Evolutionary conservation across 2,797 vertebrate species (phyloP), one percentile per base, ranked within the genome.

Genomic region (Nyctalus aviator): DNA sequence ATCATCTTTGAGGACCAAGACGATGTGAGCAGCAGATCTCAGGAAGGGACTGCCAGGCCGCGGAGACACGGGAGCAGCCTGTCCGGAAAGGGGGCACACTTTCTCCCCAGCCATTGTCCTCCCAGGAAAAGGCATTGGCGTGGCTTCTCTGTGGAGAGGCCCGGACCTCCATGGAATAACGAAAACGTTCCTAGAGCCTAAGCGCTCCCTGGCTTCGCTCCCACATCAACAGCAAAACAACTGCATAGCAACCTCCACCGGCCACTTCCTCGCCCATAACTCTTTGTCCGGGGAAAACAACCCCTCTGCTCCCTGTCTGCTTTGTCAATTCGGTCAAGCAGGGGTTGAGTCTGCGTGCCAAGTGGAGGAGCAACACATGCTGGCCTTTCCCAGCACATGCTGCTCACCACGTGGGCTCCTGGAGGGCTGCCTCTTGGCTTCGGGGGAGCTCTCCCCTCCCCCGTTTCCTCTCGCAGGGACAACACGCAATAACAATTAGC

Each of bases 391-490:
- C 50, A 35, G 69, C 6, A 17, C 84, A 83, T 30, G 71, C 84
- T 69, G 90, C 30, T 57, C 84, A 87, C 84, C 94, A 87, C 48
- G 72, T 62, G 92, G 71, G 88, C 9, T 84, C 46, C 85, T 84
- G 94, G 86, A 86, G 83, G 15, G 0, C 46, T 83, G 90, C 92
- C 86, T 75, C 75, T 81, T 55, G 73, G 92, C 82, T 71, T n/a
- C n/a, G 0, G 57, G 41, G 55, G 25, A 35, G 11, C 95, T 77
- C 85, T 94, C 96, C 98, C 97, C 73, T 97, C 96, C 98, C 97
- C 41, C 93, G 86, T 94, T 98, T 98, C 98, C 98, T 98, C 97
- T 96, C 95, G 97, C 97, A 96, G 96, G 97, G 97, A 97, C 98
- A 98, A 98, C 98, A 97, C 96, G 96, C 96, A 93, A 59, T n/a